Conservation (phyloP, 92 coral and sea anemone genomes). For the Ricordea florida region DNA sequence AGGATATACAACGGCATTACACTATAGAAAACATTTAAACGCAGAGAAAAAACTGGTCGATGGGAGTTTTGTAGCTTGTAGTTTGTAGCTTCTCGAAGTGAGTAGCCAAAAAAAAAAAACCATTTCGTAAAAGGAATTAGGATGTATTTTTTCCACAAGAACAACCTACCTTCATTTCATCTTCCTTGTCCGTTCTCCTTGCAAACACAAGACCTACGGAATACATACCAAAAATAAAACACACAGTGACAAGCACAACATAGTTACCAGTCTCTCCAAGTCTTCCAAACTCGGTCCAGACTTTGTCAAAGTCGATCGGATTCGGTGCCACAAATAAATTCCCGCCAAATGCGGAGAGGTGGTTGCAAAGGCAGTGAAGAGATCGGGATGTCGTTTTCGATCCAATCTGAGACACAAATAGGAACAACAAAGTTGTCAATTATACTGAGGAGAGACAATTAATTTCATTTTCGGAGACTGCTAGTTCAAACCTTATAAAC, state of each 20-base stretch:
- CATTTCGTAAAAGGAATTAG: not conserved
- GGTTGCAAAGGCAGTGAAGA: slow-evolving; percentile 82
- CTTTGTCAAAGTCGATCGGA: slow-evolving; percentile 92
- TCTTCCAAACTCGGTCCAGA: slow-evolving; percentile 64
- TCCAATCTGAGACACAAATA: slow-evolving; percentile 25
- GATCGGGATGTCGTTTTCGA: slow-evolving; percentile 22
- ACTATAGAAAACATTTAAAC: no score
- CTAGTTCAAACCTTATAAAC: not conserved
- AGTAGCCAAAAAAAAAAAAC: not conserved
- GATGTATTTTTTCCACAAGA: not conserved
- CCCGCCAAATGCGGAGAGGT: slow-evolving; percentile 95
- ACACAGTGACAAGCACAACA: slow-evolving; percentile 78
- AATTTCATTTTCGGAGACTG: not conserved
- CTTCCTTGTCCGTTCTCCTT: slow-evolving; percentile 76
- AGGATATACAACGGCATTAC: no score
- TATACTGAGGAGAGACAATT: not conserved
- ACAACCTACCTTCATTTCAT: slow-evolving; percentile 58
- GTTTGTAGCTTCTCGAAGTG: no score
- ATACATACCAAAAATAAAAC: slow-evolving; percentile 66
- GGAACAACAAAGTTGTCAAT: not conserved
- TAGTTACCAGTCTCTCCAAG: slow-evolving; percentile 82
- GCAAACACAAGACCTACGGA: slow-evolving; percentile 74
- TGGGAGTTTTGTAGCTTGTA: no score
- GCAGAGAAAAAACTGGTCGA: not conserved
- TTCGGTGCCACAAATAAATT: slow-evolving; percentile 93